phyloP scores from a whole-genome alignment of 2,113 vertebrate species.

The Amia ocellicauda region DNA sequence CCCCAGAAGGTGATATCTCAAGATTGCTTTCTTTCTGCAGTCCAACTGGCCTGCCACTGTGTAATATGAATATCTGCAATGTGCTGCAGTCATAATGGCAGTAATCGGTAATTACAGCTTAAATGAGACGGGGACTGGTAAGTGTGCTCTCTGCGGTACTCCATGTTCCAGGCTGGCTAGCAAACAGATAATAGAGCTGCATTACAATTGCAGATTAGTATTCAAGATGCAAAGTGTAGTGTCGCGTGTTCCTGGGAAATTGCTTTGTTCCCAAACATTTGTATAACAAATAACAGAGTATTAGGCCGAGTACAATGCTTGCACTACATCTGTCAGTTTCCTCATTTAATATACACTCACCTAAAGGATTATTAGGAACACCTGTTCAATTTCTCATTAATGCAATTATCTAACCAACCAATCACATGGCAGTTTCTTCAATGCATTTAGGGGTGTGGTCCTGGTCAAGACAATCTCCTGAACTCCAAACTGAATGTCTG shows the following conservation, averaged over 20 bases:
- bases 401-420: too few relatives aligned
- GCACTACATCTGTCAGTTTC: too few relatives aligned
- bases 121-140: constrained; percentile 45
- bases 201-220: constrained; percentile 12
- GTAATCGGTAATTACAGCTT: constrained; percentile 56
- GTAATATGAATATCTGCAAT: constrained; percentile 36
- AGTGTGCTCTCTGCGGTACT: constrained; percentile 22
- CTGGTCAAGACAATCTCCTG: too few relatives aligned
- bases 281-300: not conserved
- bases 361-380: too few relatives aligned
- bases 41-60: constrained; percentile 17
- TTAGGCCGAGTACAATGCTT: not conserved
- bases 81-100: constrained; percentile 39
- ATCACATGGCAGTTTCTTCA: too few relatives aligned
- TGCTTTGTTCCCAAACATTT: constrained; percentile 12
- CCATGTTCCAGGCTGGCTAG: constrained; percentile 27
- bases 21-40: constrained; percentile 10
- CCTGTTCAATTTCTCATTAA: too few relatives aligned
- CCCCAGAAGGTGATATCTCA: constrained; percentile 12
- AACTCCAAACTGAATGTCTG: too few relatives aligned
- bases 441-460: too few relatives aligned
- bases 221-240: constrained; percentile 1
- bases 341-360: too few relatives aligned
- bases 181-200: constrained; percentile 5
- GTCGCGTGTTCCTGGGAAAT: not conserved